Base-by-base conservation (phyloP, 2,113 vertebrate species). In the Trogon surrucura region DNA sequence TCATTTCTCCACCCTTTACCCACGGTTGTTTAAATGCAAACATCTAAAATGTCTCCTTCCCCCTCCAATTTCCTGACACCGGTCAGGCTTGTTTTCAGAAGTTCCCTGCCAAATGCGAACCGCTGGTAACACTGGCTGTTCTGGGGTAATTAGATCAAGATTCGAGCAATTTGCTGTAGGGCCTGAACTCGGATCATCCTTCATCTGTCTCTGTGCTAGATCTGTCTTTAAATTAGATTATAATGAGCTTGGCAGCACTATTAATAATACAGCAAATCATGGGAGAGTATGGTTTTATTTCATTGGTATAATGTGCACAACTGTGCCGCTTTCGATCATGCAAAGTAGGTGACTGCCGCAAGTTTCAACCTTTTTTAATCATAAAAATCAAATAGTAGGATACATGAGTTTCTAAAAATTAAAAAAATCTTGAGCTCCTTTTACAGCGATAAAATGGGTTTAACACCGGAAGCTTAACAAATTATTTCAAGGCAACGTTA, bases 161-260 rank as follows among this genome's bases (percentile, higher is more conserved):
- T 69, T 91, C 69, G 41, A 96, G 73, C 89, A 96, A 97, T 96
- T 97, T 97, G 93, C 96, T 95, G 74, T 61, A 77, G 54, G 61
- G 58, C 54, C 83, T 95, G 72, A 96, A 90, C 89, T 96, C 74
- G 71, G 80, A 89, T 96, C 54, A 93, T 93, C 88, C 92, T 94
- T 97, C 84, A 95, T 83, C 72, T 23, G 1, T 91, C 94, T 95
- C 66, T 91, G 93, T 90, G 72, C 85, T 94, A 78, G 81, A 82
- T 95, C 53, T 96, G 91, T 94, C 96, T 97, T 97, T 80, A 94
- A 97, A 94, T 96, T 95, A 93, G 95, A 96, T 91, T 87, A 83
- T 93, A 98, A 95, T 97, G 96, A 96, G 88, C 50, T 79, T 89
- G 88, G 78, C 91, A 96, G 92, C 50, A 50, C 77, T 95, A 94